Evolutionary conservation across 2,888 invertebrate genomes (phyloP).

Genomic region (Trimorus sp.): DNA sequence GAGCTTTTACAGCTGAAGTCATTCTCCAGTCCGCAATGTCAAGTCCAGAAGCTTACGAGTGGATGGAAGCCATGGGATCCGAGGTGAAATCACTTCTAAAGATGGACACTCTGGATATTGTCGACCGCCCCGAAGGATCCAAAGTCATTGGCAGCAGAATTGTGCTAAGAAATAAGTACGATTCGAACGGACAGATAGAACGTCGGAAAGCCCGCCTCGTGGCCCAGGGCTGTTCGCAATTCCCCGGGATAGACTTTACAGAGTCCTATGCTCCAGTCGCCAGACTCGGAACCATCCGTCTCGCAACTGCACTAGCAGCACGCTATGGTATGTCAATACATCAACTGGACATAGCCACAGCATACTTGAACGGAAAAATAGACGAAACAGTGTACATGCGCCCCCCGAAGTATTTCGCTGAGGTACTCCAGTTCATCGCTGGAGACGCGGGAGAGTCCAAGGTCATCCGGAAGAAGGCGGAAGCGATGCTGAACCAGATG

Average conservation of each 20-base stretch:
- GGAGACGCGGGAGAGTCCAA: too few relatives aligned
- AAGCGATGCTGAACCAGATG: constrained; percentile 38
- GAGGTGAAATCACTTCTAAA: constrained; percentile 34
- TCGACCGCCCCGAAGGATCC: constrained; percentile 33
- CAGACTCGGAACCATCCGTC: constrained; percentile 16
- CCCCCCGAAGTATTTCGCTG: background rate
- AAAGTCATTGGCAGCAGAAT: constrained; percentile 42
- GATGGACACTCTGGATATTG: constrained; percentile 28
- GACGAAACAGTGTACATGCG: constrained; percentile 12
- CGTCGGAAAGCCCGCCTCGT: constrained; percentile 38
- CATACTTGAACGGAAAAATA: constrained; percentile 43
- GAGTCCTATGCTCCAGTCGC: constrained; percentile 34
- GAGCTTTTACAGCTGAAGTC: constrained; percentile 7
- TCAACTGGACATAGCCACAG: constrained; percentile 26
- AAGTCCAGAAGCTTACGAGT: constrained; percentile 26
- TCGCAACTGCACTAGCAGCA: constrained; percentile 11
- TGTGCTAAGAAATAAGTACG: constrained; percentile 11
- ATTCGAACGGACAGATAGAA: constrained; percentile 15
- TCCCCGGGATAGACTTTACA: constrained; percentile 23
- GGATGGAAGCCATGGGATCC: constrained; percentile 36
- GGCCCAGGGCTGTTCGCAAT: constrained; percentile 31
- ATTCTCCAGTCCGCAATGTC: constrained; percentile 9
- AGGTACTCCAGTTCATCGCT: constrained; percentile 6
- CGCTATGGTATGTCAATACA: constrained; percentile 3
- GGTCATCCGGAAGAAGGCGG: constrained; percentile 37